Conservation (phyloP, 2,113 vertebrate genomes). For the Falco punctatus region DNA sequence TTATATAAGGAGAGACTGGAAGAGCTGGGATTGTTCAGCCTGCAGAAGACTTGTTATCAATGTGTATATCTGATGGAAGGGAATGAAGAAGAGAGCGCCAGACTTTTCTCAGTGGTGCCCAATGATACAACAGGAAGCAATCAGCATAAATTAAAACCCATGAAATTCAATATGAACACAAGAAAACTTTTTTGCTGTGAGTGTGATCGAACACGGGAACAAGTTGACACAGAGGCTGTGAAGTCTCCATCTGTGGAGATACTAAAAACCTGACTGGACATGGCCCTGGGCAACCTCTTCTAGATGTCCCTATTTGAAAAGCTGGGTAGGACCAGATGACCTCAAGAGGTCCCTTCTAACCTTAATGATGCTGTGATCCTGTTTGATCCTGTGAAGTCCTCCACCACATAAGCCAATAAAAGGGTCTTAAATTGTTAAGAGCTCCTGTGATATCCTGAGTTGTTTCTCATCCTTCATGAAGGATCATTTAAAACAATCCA, state of each 20-base stretch:
- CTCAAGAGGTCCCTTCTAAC: neutral
- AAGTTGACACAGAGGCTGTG: neutral
- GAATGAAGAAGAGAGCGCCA: neutral
- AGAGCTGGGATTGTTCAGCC: neutral
- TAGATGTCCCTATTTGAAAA: neutral
- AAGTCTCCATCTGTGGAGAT: neutral
- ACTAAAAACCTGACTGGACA: neutral
- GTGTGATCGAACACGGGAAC: neutral
- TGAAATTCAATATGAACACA: neutral
- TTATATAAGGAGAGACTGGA: neutral
- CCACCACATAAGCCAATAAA: neutral
- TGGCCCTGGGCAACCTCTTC: neutral
- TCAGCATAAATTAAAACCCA: accelerated
- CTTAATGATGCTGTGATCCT: neutral
- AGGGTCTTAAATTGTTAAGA: neutral
- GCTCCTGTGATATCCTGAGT: accelerated
- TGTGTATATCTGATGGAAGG: neutral
- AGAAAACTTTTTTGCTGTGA: neutral
- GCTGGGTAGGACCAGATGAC: neutral
- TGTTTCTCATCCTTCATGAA: neutral
- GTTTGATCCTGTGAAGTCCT: neutral
- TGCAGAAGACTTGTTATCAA: neutral
- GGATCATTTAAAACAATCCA: neutral
- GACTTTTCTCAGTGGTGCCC: neutral
- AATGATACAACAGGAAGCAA: neutral